Conservation (phyloP, 2,797 vertebrate species). For the Aulostomus chinensis region DNA sequence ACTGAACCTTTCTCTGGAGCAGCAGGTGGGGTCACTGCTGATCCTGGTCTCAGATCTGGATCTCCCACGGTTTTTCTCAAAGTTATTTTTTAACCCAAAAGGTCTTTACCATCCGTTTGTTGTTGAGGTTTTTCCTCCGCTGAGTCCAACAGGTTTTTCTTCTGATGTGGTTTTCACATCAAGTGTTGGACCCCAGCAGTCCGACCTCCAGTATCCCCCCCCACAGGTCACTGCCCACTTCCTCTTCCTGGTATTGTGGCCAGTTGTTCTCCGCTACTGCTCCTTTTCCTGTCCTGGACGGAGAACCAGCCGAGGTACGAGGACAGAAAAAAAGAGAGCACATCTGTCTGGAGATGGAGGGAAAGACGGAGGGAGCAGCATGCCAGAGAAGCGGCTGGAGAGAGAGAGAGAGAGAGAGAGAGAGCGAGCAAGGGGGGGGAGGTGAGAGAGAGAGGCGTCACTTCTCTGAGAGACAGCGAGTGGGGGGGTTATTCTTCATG, state of each 20-base stretch:
- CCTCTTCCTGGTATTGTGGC: slow-evolving; percentile 81
- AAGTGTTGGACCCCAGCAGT: slow-evolving; percentile 50
- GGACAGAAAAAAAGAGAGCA: too few species aligned
- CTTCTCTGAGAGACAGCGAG: neutral
- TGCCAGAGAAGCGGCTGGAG: slow-evolving; percentile 52
- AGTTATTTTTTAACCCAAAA: too few species aligned
- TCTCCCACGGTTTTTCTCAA: too few species aligned
- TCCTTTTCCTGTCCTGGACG: slow-evolving; percentile 59
- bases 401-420: slow-evolving; percentile 43
- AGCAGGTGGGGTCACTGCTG: too few species aligned
- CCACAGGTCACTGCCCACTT: slow-evolving; percentile 72
- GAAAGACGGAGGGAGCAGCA: slow-evolving; percentile 19
- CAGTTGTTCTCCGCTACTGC: slow-evolving; percentile 42
- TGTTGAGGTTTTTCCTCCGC: neutral
- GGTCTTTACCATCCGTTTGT: too few species aligned
- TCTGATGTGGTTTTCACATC: slow-evolving; percentile 54
- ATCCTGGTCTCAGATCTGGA: too few species aligned
- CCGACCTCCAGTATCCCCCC: slow-evolving; percentile 19
- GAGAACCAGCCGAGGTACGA: slow-evolving; percentile 21
- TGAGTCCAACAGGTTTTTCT: slow-evolving; percentile 52
- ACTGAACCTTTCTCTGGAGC: too few species aligned
- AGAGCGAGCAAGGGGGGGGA: slow-evolving; percentile 34
- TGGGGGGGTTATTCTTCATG: slow-evolving; percentile 77
- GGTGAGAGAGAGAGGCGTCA: slow-evolving; percentile 66
- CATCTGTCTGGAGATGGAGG: slow-evolving; percentile 16